These are phyloP conservation scores for Tarsius wallacei DNA, from an alignment of 2,797 vertebrate species.

Conservation along the genomic window DNA sequence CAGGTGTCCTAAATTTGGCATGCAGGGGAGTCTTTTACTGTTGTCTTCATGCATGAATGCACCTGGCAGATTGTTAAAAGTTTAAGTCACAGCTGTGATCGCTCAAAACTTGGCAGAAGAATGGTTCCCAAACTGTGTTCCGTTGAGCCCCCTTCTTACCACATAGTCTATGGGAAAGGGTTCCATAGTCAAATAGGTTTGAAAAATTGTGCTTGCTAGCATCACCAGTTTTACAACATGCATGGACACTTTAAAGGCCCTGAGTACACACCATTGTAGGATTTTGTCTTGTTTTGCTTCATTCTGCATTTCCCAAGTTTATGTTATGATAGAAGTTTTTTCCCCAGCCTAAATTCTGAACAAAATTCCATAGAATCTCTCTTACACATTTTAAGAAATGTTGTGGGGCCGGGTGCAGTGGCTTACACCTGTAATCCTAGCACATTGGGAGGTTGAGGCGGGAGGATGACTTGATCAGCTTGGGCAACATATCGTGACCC, in stretches of 20 bases:
- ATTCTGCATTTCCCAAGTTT: constrained; percentile 21
- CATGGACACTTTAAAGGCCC: not conserved
- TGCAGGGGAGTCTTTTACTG: not conserved
- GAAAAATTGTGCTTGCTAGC: not conserved
- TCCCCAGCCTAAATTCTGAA: not conserved
- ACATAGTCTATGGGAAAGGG: not conserved
- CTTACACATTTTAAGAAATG: not conserved
- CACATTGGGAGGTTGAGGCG: not conserved
- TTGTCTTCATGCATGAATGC: not conserved
- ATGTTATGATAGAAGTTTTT: not conserved
- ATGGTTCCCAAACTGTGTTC: not conserved
- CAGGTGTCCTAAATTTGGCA: not conserved
- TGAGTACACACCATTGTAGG: not conserved
- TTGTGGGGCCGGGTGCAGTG: not conserved
- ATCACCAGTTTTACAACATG: not conserved
- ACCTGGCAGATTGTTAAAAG: not conserved
- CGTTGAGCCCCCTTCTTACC: not conserved
- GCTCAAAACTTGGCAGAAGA: not conserved
- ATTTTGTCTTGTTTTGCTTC: not conserved
- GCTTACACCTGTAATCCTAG: not conserved
- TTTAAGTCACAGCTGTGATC: not conserved
- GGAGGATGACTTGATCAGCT: not conserved
- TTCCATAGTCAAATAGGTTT: not conserved
- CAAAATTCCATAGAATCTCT: not conserved
- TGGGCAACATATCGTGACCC: not conserved